A percentile compares a stretch with the other conserved stretches of the same genome.
These are phyloP conservation scores for Ammodytes dubius DNA, from an alignment of 2,113 vertebrate genomes.

Conservation along the genomic window DNA sequence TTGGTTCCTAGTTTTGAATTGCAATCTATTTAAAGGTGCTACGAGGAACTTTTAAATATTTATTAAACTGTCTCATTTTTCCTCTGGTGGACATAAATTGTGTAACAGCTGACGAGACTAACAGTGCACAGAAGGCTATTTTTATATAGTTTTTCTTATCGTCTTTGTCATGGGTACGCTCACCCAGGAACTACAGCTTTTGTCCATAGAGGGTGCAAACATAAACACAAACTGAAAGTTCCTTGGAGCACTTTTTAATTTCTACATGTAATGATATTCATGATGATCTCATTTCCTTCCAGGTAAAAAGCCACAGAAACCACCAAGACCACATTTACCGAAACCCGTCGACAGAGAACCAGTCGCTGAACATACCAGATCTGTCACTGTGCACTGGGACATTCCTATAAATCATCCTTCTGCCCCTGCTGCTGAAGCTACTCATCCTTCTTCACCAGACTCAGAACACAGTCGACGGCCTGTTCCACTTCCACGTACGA, in stretches of 20 bases:
- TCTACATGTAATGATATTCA: background rate
- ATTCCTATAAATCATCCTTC: background rate
- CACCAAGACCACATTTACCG: constrained; percentile 83
- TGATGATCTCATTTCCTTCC: constrained; percentile 1
- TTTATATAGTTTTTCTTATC: too few species aligned
- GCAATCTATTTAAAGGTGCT: background rate
- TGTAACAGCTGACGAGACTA: too few species aligned
- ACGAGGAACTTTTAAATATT: too few species aligned
- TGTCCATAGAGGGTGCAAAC: too few species aligned
- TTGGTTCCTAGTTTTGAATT: background rate
- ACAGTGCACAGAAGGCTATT: too few species aligned
- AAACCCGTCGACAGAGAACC: constrained; percentile 71
- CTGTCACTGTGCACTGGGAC: constrained; percentile 69
- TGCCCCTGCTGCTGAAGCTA: constrained; percentile 20
- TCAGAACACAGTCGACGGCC: constrained; percentile 74
- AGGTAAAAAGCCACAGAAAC: constrained; percentile 88
- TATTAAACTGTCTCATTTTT: too few species aligned
- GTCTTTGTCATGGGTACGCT: too few species aligned
- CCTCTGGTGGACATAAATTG: too few species aligned
- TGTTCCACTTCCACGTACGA: constrained; percentile 92
- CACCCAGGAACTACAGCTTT: too few species aligned
- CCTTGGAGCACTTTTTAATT: too few species aligned
- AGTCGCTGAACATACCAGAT: constrained; percentile 65
- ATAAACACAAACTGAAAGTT: too few species aligned
- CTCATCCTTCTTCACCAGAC: constrained; percentile 6